phyloP scores from a whole-genome alignment of 2,797 vertebrate genomes.

The Remorina albescens region DNA sequence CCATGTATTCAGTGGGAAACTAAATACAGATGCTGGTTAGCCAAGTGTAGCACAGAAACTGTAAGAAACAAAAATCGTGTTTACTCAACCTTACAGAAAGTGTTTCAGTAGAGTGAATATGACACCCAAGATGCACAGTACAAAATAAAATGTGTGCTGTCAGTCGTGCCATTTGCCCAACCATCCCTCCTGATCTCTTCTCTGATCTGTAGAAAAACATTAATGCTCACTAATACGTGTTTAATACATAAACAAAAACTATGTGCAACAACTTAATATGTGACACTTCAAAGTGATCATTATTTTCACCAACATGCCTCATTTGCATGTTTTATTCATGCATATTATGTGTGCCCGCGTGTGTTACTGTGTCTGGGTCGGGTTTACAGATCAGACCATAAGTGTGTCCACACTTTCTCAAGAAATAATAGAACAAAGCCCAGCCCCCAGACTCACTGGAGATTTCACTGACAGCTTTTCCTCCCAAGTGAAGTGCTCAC shows the following conservation, averaged over 20 bases:
- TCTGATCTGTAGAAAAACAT: background rate
- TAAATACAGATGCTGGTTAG: background rate
- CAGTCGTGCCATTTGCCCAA: background rate
- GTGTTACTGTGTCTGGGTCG: constrained; percentile 8
- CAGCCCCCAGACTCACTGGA: constrained; percentile 33
- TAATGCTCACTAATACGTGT: too few relatives aligned
- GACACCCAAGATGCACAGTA: background rate
- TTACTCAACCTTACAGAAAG: background rate
- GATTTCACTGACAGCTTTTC: constrained; percentile 54
- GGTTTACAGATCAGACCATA: constrained; percentile 41
- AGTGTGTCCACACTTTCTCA: constrained; percentile 49
- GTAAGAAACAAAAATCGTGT: background rate
- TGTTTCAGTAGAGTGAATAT: background rate
- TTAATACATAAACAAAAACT: background rate
- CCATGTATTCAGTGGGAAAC: too few relatives aligned
- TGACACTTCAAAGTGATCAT: background rate
- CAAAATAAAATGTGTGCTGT: background rate
- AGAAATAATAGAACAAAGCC: constrained; percentile 45
- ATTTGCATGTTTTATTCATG: constrained; percentile 14
- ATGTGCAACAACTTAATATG: too few relatives aligned
- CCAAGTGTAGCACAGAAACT: background rate
- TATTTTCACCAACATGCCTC: constrained; percentile 16
- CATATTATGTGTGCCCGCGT: background rate
- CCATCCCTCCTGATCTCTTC: background rate
- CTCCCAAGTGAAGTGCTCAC: constrained; percentile 48